phyloP scores from a whole-genome alignment of 2,888 invertebrate species.

The Dione juno region DNA sequence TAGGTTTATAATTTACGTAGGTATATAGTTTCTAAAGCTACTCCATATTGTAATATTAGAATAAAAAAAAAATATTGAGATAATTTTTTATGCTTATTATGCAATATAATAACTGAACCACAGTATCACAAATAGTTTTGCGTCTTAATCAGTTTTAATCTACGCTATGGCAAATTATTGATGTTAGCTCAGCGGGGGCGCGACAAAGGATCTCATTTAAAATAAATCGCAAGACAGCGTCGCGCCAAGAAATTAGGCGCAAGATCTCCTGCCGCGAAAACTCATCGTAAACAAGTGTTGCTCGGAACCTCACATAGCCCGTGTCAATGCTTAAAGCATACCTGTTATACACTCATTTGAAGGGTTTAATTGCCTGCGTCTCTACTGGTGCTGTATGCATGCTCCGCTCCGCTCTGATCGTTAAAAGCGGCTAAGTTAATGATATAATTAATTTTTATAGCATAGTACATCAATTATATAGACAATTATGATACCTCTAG shows the following conservation, averaged over 20 bases:
- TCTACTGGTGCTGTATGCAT: conserved; percentile 58
- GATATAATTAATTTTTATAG: conserved; percentile 52
- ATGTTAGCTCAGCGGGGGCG: conserved; percentile 77
- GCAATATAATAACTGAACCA: conserved; percentile 19
- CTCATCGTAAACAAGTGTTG: conserved; percentile 81
- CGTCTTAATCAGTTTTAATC: conserved; percentile 76
- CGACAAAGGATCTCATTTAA: conserved; percentile 78
- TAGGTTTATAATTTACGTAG: no score
- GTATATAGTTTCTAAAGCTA: no score
- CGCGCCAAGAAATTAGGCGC: conserved; percentile 80
- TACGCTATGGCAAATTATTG: conserved; percentile 74
- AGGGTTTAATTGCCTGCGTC: conserved; percentile 80
- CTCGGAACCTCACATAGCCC: conserved; percentile 47
- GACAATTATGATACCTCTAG: conserved; percentile 10
- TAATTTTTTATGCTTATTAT: conserved; percentile 6
- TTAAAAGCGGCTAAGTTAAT: conserved; percentile 78
- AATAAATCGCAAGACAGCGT: conserved; percentile 81
- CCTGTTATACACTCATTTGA: conserved; percentile 79
- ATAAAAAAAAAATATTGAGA: neutral
- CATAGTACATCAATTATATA: conserved; percentile 21
- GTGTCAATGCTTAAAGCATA: conserved; percentile 70
- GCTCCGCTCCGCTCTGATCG: conserved; percentile 62
- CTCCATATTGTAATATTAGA: no score
- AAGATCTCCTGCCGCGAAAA: conserved; percentile 79
- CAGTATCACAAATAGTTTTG: conserved; percentile 49